Conservation (phyloP, 2,797 vertebrate genomes). For the Lophius americanus region DNA sequence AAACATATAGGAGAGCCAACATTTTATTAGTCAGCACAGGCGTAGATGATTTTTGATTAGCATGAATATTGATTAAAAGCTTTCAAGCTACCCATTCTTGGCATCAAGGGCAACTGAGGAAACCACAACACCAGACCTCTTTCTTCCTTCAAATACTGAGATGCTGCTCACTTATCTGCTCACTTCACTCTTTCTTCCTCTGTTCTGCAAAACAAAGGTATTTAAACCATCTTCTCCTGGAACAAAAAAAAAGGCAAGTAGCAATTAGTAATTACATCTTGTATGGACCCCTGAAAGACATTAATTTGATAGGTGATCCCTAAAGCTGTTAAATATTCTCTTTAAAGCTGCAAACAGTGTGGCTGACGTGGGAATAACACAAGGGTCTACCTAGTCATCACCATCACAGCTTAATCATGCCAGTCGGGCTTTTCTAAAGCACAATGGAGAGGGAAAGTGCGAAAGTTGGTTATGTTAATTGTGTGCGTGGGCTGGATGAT, state of each 20-base stretch:
- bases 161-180: slow-evolving; percentile 46
- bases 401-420: slow-evolving; percentile 62
- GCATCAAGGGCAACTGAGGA: slow-evolving; percentile 55
- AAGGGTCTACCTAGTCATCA: slow-evolving; percentile 51
- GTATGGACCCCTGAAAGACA: slow-evolving; percentile 58
- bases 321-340: slow-evolving; percentile 57
- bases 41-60: slow-evolving; percentile 46
- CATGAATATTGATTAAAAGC: slow-evolving; percentile 59
- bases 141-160: slow-evolving; percentile 35
- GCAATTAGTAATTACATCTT: slow-evolving; percentile 63
- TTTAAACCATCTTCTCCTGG: slow-evolving; percentile 41
- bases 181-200: slow-evolving; percentile 41
- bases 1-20: slow-evolving; percentile 36
- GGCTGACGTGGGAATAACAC: slow-evolving; percentile 46
- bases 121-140: slow-evolving; percentile 22
- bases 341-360: slow-evolving; percentile 45
- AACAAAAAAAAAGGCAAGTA: slow-evolving; percentile 44
- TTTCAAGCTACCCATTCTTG: slow-evolving; percentile 35
- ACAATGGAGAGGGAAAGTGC: slow-evolving; percentile 74
- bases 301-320: slow-evolving; percentile 65
- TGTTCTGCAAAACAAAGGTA: slow-evolving; percentile 50
- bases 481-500: slow-evolving; percentile 80
- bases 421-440: slow-evolving; percentile 68
- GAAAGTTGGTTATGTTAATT: slow-evolving; percentile 82
- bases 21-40: slow-evolving; percentile 46